phyloP scores from a whole-genome alignment of 2,888 invertebrate species.

The Choristoneura rosaceana region DNA sequence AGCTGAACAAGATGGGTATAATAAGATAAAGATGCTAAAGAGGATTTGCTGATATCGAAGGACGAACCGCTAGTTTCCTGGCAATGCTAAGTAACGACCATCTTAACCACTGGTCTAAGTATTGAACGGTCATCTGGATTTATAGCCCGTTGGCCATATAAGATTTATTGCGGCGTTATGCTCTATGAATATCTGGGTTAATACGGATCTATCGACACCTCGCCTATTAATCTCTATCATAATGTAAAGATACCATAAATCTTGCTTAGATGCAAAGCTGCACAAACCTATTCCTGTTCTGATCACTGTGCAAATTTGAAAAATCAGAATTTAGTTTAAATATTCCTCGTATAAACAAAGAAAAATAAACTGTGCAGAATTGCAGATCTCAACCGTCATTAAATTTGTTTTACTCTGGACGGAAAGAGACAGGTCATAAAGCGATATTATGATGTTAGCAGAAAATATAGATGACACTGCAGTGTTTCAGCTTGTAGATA shows the following conservation, averaged over 20 bases:
- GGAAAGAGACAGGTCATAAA: slow-evolving; percentile 2
- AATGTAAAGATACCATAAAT: not conserved
- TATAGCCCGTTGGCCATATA: slow-evolving; percentile 7
- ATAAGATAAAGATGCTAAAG: not conserved
- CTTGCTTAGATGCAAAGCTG: not conserved
- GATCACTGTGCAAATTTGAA: not conserved
- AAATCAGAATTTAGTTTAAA: no score
- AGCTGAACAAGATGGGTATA: not conserved
- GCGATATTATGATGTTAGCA: not conserved
- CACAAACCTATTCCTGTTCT: not conserved
- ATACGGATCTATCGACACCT: slow-evolving; percentile 9
- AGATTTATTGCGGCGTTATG: slow-evolving; percentile 10
- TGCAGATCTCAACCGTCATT: not conserved
- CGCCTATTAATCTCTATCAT: slow-evolving; percentile 1
- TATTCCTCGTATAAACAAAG: not conserved
- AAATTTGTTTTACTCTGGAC: not conserved
- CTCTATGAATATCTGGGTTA: slow-evolving; percentile 6
- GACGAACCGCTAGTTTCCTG: slow-evolving; percentile 1
- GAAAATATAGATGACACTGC: not conserved
- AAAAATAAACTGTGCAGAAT: not conserved
- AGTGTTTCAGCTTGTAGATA: not conserved
- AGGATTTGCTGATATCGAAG: not conserved
- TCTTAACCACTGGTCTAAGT: not conserved
- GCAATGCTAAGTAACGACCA: not conserved
- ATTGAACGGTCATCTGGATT: slow-evolving; percentile 2